These are phyloP conservation scores for Gambusia yucatana DNA, from an alignment of 2,797 vertebrate species.

Conservation along the genomic window DNA sequence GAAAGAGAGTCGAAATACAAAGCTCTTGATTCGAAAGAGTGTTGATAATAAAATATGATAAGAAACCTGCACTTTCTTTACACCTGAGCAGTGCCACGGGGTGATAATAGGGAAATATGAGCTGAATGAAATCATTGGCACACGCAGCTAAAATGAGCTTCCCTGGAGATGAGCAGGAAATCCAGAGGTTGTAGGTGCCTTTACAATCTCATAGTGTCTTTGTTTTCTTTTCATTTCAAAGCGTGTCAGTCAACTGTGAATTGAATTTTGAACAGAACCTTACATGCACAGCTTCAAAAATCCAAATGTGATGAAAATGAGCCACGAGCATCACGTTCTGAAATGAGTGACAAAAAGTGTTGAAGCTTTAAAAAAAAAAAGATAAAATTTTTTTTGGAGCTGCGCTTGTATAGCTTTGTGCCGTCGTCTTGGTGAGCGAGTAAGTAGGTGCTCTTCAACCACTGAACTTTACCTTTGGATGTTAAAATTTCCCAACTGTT, in stretches of 20 bases:
- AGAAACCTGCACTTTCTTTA: background rate
- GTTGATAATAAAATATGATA: background rate
- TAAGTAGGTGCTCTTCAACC: conserved; percentile 19
- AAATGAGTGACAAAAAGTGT: background rate
- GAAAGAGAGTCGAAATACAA: background rate
- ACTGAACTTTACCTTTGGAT: conserved; percentile 8
- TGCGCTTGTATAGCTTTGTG: background rate
- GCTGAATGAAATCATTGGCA: background rate
- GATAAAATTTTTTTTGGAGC: background rate
- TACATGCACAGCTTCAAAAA: background rate
- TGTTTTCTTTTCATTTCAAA: background rate
- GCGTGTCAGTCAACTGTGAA: background rate
- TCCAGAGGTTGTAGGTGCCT: background rate
- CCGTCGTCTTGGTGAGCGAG: conserved; percentile 33
- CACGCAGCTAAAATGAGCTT: background rate
- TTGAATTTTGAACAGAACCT: background rate
- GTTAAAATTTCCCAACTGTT: conserved; percentile 29
- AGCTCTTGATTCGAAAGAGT: background rate
- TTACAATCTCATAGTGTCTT: background rate
- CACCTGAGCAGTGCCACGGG: background rate
- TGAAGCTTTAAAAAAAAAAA: background rate
- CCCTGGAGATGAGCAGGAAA: background rate
- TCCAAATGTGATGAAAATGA: background rate
- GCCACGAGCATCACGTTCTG: background rate
- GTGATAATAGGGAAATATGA: background rate